Evolutionary conservation across 2,797 vertebrate genomes (phyloP).

Genomic region (Micromesistius poutassou): DNA sequence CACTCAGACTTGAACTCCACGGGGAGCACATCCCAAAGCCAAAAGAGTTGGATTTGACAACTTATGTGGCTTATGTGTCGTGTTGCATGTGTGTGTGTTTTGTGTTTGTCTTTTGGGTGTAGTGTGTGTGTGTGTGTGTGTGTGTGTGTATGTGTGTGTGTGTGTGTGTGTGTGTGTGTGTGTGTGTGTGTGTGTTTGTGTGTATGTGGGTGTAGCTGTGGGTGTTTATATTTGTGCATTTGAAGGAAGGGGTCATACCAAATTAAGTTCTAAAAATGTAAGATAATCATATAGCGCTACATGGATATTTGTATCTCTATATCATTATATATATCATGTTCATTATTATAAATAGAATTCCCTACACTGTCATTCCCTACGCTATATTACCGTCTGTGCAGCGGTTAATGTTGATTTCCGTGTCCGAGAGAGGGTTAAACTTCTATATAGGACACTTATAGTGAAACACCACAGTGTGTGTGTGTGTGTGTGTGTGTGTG

Average conservation of each 20-base stretch:
- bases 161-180: too few relatives aligned
- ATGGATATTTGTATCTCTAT: neutral
- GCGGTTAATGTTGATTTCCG: too few relatives aligned
- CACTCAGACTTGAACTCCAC: neutral
- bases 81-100: neutral
- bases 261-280: neutral
- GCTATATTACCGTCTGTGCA: too few relatives aligned
- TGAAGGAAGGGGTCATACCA: neutral
- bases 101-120: neutral
- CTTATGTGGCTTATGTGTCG: neutral
- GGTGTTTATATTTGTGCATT: too few relatives aligned
- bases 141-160: neutral
- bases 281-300: neutral
- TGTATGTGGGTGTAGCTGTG: too few relatives aligned
- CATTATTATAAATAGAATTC: too few relatives aligned
- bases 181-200: too few relatives aligned
- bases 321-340: neutral
- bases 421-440: too few relatives aligned
- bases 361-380: too few relatives aligned
- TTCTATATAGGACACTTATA: too few relatives aligned
- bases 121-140: neutral
- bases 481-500: too few relatives aligned
- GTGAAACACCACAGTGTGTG: too few relatives aligned
- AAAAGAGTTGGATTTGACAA: slow-evolving; percentile 1
- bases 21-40: neutral